phyloP scores from a whole-genome alignment of 2,797 vertebrate genomes.

The Malacoctenus gilli region DNA sequence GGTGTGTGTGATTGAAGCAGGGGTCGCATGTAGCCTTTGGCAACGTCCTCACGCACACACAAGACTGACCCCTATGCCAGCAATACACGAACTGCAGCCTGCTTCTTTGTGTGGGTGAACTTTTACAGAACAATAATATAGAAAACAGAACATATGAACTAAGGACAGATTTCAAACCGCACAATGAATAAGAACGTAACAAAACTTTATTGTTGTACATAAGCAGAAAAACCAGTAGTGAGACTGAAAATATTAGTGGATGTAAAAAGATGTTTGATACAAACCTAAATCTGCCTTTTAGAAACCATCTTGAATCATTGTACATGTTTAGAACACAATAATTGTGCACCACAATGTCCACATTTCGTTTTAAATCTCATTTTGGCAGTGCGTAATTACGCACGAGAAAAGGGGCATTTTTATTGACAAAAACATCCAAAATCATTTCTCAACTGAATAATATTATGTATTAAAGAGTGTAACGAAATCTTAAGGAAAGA shows the following conservation, averaged over 20 bases:
- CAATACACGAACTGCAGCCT: slow-evolving; percentile 42
- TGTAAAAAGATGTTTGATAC: not conserved
- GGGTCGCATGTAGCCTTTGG: slow-evolving; percentile 30
- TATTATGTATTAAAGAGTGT: not conserved
- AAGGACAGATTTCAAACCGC: not conserved
- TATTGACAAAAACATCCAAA: not conserved
- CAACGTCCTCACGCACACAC: slow-evolving; percentile 30
- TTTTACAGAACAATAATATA: no score
- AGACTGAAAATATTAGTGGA: not conserved
- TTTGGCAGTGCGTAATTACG: slow-evolving; percentile 50
- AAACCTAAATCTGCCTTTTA: not conserved
- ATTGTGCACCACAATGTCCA: not conserved
- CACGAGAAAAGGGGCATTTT: slow-evolving; percentile 7
- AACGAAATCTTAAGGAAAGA: not conserved
- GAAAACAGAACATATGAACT: no score
- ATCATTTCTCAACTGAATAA: not conserved
- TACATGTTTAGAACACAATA: not conserved
- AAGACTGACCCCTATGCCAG: slow-evolving; percentile 59
- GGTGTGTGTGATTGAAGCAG: slow-evolving; percentile 71
- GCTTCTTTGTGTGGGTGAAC: not conserved
- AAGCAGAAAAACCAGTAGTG: not conserved
- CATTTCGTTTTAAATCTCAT: not conserved
- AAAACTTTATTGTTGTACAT: not conserved
- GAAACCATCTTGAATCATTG: not conserved
- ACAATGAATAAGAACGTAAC: not conserved